phyloP scores from a whole-genome alignment of 2,888 invertebrate species.

The Ophion costatus region DNA sequence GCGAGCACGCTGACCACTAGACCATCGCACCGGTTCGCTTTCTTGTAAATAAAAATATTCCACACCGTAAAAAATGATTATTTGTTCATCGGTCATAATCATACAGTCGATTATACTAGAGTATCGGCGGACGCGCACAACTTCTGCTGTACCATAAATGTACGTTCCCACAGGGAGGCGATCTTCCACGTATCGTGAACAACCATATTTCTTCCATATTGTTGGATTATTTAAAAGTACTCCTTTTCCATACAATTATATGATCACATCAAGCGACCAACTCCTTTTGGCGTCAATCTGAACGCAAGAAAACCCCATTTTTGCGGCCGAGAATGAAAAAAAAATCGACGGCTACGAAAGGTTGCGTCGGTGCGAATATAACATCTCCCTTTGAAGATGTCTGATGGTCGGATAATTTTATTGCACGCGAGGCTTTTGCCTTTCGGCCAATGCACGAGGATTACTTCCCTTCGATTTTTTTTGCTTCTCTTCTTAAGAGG shows the following conservation, averaged over 20 bases:
- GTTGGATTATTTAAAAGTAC: too few relatives aligned
- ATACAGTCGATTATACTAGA: not conserved
- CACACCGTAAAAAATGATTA: too few relatives aligned
- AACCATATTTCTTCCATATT: too few relatives aligned
- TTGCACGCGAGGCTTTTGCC: not conserved
- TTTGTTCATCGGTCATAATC: not conserved
- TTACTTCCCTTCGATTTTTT: conserved; percentile 3
- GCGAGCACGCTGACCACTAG: too few relatives aligned
- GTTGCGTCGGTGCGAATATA: not conserved
- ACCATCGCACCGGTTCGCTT: too few relatives aligned
- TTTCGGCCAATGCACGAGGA: conserved; percentile 14
- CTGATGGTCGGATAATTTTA: conserved; percentile 28
- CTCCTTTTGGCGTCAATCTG: not conserved
- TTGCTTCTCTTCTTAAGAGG: conserved; percentile 7
- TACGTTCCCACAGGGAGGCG: too few relatives aligned
- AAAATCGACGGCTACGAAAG: not conserved
- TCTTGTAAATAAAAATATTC: too few relatives aligned
- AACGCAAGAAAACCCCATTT: not conserved
- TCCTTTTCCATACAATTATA: too few relatives aligned
- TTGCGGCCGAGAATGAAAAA: not conserved
- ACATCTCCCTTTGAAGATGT: not conserved
- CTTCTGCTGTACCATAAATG: too few relatives aligned
- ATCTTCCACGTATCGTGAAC: too few relatives aligned
- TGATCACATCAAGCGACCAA: too few relatives aligned
- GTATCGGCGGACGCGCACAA: too few relatives aligned